phyloP scores from a whole-genome alignment of 2,888 invertebrate species.

The Drosophila gaucha region DNA sequence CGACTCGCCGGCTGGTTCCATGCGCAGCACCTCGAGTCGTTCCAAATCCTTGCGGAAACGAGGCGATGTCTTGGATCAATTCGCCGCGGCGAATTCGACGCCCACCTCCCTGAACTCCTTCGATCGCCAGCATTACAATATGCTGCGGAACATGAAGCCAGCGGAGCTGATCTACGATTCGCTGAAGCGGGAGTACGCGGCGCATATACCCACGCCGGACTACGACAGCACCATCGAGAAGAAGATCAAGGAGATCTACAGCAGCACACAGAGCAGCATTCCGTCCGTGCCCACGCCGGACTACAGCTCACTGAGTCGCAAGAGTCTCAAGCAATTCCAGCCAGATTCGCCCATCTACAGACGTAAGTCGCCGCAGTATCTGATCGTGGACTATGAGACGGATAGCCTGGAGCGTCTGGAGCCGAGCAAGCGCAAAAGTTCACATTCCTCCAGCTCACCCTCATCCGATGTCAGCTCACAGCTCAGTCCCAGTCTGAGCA shows the following conservation, averaged over 20 bases:
- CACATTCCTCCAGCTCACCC: conserved; percentile 86
- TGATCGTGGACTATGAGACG: conserved; percentile 89
- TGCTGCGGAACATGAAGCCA: conserved; percentile 84
- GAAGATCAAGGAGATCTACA: conserved; percentile 84
- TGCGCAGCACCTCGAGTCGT: conserved; percentile 78
- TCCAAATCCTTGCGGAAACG: conserved; percentile 77
- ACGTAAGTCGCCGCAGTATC: conserved; percentile 83
- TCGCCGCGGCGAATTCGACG: conserved; percentile 81
- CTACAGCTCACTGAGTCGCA: conserved; percentile 84
- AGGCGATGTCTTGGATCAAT: conserved; percentile 82
- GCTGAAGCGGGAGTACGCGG: conserved; percentile 85
- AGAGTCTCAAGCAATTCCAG: conserved; percentile 83
- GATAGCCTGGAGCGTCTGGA: conserved; percentile 89
- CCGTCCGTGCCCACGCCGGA: conserved; percentile 85
- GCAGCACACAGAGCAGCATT: conserved; percentile 81
- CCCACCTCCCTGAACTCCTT: conserved; percentile 80
- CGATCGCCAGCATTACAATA: conserved; percentile 82
- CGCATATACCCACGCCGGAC: conserved; percentile 84
- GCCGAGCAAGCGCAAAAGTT: conserved; percentile 85
- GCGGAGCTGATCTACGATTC: conserved; percentile 89
- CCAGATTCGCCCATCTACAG: conserved; percentile 84
- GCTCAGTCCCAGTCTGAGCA: conserved; percentile 90
- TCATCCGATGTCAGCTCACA: conserved; percentile 87
- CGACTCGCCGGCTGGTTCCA: conserved; percentile 82
- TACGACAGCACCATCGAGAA: conserved; percentile 84